Evolutionary conservation across 2,888 invertebrate genomes (phyloP).

Genomic region (Epinotia brunnichana): DNA sequence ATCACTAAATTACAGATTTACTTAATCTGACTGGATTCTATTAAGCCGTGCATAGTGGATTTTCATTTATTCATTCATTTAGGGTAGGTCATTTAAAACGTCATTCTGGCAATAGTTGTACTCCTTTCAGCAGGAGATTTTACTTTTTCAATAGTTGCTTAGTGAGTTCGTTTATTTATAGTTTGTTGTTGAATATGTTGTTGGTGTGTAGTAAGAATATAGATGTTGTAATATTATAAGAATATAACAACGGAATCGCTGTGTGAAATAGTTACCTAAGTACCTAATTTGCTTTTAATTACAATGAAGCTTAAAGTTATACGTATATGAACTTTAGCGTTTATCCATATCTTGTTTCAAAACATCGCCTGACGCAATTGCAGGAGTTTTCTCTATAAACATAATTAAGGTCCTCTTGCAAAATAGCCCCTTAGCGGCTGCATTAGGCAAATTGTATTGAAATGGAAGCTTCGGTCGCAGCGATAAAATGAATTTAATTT

Average conservation of each 20-base stretch:
- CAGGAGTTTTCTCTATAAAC: slow-evolving; percentile 41
- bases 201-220: no score
- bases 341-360: slow-evolving; percentile 46
- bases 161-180: neutral
- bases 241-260: no score
- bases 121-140: neutral
- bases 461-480: slow-evolving; percentile 66
- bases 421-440: slow-evolving; percentile 69
- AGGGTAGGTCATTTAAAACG: neutral
- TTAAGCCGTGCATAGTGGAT: slow-evolving; percentile 44
- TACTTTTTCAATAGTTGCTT: neutral
- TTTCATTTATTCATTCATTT: slow-evolving; percentile 11
- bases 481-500: slow-evolving; percentile 74
- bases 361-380: slow-evolving; percentile 45
- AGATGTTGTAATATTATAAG: no score
- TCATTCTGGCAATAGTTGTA: neutral
- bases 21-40: slow-evolving; percentile 50
- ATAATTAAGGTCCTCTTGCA: slow-evolving; percentile 50
- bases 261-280: no score
- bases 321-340: neutral
- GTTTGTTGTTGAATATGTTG: no score
- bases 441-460: slow-evolving; percentile 76
- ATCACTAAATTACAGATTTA: slow-evolving; percentile 55
- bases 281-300: no score
- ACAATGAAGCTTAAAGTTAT: neutral